Evolutionary conservation across 1,140 invertebrate genomes (phyloP).

Genomic region (Drosophila nasuta): DNA sequence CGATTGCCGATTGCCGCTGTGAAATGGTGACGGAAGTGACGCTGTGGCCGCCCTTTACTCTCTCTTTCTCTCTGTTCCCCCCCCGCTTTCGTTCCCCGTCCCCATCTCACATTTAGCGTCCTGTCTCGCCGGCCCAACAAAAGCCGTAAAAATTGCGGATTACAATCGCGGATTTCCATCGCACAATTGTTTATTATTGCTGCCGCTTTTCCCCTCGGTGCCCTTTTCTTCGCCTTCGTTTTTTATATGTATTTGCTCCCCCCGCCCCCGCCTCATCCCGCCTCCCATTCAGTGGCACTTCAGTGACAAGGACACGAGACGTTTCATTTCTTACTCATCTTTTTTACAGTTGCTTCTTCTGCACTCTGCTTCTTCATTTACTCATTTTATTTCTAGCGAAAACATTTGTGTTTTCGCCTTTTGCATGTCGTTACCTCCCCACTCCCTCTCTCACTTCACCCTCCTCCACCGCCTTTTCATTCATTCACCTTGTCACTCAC

Average conservation of each 20-base stretch:
- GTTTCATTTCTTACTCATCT: constrained; percentile 46
- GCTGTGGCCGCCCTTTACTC: constrained; percentile 15
- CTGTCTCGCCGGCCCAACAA: constrained; percentile 47
- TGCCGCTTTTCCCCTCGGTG: constrained; percentile 37
- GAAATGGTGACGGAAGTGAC: constrained; percentile 65
- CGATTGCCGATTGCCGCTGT: constrained; percentile 61
- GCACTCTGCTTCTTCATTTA: not conserved
- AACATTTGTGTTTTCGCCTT: constrained; percentile 76
- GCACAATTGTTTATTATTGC: constrained; percentile 82
- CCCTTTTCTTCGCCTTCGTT: constrained; percentile 1
- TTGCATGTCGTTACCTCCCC: constrained; percentile 22
- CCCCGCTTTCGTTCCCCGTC: not conserved
- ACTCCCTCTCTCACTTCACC: not conserved
- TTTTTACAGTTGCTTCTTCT: constrained; percentile 13
- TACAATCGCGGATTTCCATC: constrained; percentile 84
- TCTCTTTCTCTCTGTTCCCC: not conserved
- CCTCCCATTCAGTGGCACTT: not conserved
- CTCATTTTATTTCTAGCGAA: constrained; percentile 59
- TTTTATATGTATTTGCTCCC: constrained; percentile 8
- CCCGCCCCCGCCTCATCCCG: not conserved
- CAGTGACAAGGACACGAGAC: constrained; percentile 40
- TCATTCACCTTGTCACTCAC: constrained; percentile 6
- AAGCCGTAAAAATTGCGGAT: constrained; percentile 85
- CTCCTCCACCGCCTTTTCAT: too few species aligned
- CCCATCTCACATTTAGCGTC: not conserved